Percentiles rank a stretch among this genome's conserved stretches.
Conservation (phyloP, 2,888 invertebrate species). For the Nudaria mundana region DNA sequence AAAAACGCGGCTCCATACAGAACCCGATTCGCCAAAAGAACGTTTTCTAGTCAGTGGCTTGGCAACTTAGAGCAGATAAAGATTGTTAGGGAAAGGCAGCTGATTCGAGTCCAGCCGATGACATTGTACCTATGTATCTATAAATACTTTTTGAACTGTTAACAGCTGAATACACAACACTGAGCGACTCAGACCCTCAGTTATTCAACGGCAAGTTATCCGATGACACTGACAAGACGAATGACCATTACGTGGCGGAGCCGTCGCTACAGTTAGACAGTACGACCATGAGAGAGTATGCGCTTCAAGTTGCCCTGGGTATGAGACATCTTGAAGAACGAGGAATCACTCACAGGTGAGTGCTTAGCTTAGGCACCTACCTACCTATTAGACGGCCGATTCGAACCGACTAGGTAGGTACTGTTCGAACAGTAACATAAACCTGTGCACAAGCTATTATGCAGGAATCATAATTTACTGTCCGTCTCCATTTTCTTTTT, state of each 20-base stretch:
- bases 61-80: no score
- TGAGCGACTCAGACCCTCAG: slow-evolving; percentile 69
- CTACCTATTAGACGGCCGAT: no score
- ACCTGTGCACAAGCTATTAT: no score
- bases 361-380: no score
- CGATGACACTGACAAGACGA: slow-evolving; percentile 30
- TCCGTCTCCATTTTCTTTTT: slow-evolving; percentile 4
- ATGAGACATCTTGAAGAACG: slow-evolving; percentile 88
- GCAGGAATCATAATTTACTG: slow-evolving; percentile 14
- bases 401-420: slow-evolving; percentile 10
- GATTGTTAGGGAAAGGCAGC: no score
- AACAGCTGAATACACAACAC: slow-evolving; percentile 79
- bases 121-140: no score
- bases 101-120: no score
- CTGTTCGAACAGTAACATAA: no score
- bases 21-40: no score
- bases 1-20: no score
- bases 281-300: slow-evolving; percentile 84
- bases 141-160: not conserved
- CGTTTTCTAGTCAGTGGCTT: no score
- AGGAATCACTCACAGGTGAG: slow-evolving; percentile 86
- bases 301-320: slow-evolving; percentile 89
- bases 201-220: slow-evolving; percentile 49
- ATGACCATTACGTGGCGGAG: slow-evolving; percentile 69
- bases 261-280: slow-evolving; percentile 66